Percentiles rank a stretch among this genome's conserved stretches.
These are phyloP conservation scores for Redunca redunca DNA, from an alignment of 2,113 vertebrate species.

Conservation along the genomic window DNA sequence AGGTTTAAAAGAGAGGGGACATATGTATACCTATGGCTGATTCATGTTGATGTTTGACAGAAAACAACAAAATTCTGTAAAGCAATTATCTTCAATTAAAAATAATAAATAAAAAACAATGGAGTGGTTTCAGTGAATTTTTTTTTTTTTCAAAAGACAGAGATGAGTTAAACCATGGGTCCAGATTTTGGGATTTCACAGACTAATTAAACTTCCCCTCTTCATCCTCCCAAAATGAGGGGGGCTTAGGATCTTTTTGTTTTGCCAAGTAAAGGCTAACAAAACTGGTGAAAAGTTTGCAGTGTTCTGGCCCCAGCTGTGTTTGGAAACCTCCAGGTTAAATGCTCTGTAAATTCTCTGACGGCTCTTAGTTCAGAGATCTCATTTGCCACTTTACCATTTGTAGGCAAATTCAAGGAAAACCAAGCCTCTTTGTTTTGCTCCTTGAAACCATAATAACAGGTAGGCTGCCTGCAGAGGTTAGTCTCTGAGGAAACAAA, in stretches of 20 bases:
- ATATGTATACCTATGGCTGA: neutral
- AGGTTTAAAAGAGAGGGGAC: neutral
- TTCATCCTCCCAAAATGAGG: neutral
- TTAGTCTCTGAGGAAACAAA: neutral
- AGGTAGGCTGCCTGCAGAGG: neutral
- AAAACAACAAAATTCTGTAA: neutral
- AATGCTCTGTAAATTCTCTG: neutral
- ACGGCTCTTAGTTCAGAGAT: neutral
- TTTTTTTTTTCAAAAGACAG: neutral
- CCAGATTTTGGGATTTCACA: neutral
- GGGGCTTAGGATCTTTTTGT: neutral
- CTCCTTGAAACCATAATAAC: neutral
- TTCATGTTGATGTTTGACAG: neutral
- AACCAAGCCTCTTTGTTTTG: neutral
- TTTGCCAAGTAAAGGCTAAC: neutral
- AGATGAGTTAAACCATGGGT: neutral
- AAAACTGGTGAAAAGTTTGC: neutral
- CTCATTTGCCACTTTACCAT: neutral
- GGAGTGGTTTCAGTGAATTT: neutral
- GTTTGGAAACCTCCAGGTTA: neutral
- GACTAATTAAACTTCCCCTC: neutral
- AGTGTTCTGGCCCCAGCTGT: neutral
- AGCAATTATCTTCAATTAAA: neutral
- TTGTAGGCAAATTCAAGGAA: neutral
- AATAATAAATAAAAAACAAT: neutral